Percentiles rank a stretch among this genome's conserved stretches.
Evolutionary conservation across 1,140 invertebrate genomes (phyloP).

Genomic region (Lasioglossum albipes): DNA sequence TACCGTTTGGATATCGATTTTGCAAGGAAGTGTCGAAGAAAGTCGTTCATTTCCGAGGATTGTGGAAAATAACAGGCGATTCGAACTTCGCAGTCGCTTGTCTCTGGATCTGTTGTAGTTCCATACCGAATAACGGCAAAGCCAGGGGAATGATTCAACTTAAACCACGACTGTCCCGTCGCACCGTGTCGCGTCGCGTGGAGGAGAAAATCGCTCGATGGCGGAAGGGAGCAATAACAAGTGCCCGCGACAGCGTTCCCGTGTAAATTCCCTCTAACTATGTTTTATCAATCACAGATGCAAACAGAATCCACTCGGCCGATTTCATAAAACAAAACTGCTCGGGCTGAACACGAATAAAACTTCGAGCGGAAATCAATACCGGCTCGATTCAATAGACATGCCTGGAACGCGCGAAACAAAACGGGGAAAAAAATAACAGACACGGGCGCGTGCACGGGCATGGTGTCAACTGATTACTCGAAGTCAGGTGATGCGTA

Average conservation of each 20-base stretch:
- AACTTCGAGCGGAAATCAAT: constrained; percentile 44
- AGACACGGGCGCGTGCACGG: background rate
- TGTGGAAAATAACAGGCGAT: too few species aligned
- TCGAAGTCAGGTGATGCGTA: constrained; percentile 6
- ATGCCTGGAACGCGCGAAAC: constrained; percentile 14
- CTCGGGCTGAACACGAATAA: constrained; percentile 28
- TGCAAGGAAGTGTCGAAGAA: too few species aligned
- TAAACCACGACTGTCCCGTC: background rate
- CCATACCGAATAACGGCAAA: background rate
- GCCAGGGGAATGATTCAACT: background rate
- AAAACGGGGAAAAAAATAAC: background rate
- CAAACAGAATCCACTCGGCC: constrained; percentile 17
- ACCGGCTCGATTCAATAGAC: constrained; percentile 26
- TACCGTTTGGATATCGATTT: too few species aligned
- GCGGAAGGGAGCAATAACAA: background rate
- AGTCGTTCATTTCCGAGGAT: too few species aligned
- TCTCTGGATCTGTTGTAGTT: background rate
- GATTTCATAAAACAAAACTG: constrained; percentile 11
- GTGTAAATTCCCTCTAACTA: constrained; percentile 24
- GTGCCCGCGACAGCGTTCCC: background rate
- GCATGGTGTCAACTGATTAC: background rate
- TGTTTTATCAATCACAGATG: constrained; percentile 22
- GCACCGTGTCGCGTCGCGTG: too few species aligned
- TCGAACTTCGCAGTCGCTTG: background rate
- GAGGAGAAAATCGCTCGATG: background rate